Percentiles rank a stretch among this genome's conserved stretches.
Evolutionary conservation across 53 echinoderm and acorn worm species (phyloP).

Genomic region (Crossaster papposus): DNA sequence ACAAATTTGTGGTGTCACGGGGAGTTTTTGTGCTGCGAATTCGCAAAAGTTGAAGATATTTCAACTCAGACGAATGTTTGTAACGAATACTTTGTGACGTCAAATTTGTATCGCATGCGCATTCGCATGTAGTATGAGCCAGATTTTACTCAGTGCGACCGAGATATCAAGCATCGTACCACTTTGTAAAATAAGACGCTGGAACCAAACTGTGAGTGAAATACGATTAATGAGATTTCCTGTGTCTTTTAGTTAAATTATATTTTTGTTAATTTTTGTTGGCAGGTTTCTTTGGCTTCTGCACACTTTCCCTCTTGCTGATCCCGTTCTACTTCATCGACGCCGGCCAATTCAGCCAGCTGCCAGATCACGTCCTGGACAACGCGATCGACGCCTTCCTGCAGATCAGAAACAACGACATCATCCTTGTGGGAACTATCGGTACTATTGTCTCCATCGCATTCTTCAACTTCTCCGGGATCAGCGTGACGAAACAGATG

Average conservation of each 20-base stretch:
- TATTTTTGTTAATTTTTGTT: conserved; percentile 7
- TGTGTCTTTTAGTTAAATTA: neutral
- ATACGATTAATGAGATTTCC: neutral
- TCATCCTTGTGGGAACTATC: conserved; percentile 69
- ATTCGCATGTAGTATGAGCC: too few relatives aligned
- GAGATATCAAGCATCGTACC: neutral
- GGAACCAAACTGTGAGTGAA: neutral
- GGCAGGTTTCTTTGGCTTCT: conserved; percentile 82
- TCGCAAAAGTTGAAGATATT: too few relatives aligned
- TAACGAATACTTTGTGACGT: too few relatives aligned
- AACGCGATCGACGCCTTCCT: conserved; percentile 76
- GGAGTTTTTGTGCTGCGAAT: too few relatives aligned
- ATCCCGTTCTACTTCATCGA: conserved; percentile 79
- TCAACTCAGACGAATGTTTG: too few relatives aligned
- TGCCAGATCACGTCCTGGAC: conserved; percentile 70
- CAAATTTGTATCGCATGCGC: too few relatives aligned
- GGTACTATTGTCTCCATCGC: conserved; percentile 84
- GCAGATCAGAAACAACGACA: conserved; percentile 64
- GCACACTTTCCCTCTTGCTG: conserved; percentile 64
- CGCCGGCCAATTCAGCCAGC: conserved; percentile 61
- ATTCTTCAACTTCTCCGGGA: conserved; percentile 92
- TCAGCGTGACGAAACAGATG: conserved; percentile 86
- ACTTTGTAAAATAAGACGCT: neutral
- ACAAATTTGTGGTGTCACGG: too few relatives aligned
- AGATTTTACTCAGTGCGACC: too few relatives aligned